Percentiles rank a stretch among this genome's conserved stretches.
Evolutionary conservation across 2,113 vertebrate species (phyloP).

Genomic region (Catagonus wagneri): DNA sequence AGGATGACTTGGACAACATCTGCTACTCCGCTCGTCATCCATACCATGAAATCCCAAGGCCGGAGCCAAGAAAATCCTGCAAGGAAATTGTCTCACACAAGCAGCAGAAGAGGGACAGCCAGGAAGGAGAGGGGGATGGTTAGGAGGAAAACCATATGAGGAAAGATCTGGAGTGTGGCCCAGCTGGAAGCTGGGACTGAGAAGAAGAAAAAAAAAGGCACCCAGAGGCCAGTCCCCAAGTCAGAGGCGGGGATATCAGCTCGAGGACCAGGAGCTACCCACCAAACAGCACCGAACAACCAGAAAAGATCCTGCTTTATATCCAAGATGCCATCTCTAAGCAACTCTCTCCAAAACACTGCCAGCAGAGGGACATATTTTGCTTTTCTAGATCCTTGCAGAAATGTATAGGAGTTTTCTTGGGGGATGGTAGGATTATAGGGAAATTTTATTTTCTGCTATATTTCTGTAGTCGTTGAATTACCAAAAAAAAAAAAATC

Average conservation of each 20-base stretch:
- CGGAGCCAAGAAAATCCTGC: slow-evolving; percentile 65
- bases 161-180: background rate
- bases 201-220: background rate
- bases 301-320: background rate
- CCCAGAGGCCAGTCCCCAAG: background rate
- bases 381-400: slow-evolving; percentile 47
- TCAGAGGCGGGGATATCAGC: background rate
- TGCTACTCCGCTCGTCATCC: slow-evolving; percentile 62
- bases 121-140: background rate
- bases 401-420: background rate
- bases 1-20: slow-evolving; percentile 54
- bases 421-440: background rate
- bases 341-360: slow-evolving; percentile 43
- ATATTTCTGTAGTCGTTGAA: slow-evolving; percentile 29
- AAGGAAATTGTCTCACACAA: slow-evolving; percentile 28
- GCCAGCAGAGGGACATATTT: background rate
- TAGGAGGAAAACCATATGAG: background rate
- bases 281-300: background rate
- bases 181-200: background rate
- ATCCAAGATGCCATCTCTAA: background rate
- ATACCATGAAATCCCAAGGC: slow-evolving; percentile 57
- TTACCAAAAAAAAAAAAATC: background rate
- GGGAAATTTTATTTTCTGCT: slow-evolving; percentile 37
- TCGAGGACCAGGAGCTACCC: background rate
- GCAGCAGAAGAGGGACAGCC: background rate